Percentiles rank a stretch among this genome's conserved stretches.
Conservation (phyloP, 2,888 invertebrate species). For the Netelia virgata region DNA sequence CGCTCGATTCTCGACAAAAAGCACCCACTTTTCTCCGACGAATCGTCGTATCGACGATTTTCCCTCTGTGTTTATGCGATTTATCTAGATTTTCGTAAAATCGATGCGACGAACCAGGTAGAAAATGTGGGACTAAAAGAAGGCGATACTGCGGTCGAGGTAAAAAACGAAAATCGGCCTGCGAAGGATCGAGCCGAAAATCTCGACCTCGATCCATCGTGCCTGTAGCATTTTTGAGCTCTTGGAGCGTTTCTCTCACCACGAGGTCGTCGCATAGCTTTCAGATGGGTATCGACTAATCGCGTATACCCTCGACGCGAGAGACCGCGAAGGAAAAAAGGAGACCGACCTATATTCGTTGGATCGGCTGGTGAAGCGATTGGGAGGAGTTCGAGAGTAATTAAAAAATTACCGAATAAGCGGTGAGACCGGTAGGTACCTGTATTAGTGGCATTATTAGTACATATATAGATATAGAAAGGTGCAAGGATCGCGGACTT, state of each 20-base stretch:
- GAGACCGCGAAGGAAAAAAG: conserved; percentile 43
- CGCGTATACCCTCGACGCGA: conserved; percentile 62
- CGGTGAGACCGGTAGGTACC: conserved; percentile 12
- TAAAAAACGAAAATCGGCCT: conserved; percentile 39
- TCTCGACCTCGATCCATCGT: neutral
- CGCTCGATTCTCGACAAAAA: conserved; percentile 23
- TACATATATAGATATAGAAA: neutral
- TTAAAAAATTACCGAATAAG: conserved; percentile 69
- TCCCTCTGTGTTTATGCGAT: conserved; percentile 30
- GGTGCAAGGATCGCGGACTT: conserved; percentile 35
- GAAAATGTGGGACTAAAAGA: neutral
- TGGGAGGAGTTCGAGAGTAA: conserved; percentile 60
- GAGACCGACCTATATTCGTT: conserved; percentile 25
- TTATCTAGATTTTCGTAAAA: conserved; percentile 33
- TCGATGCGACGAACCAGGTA: conserved; percentile 13
- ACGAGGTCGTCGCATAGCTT: conserved; percentile 53
- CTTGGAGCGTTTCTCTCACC: conserved; percentile 58
- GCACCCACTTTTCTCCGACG: conserved; percentile 19
- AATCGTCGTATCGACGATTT: conserved; percentile 1
- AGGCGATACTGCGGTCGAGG: neutral
- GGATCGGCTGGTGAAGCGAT: conserved; percentile 34
- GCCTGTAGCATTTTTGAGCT: conserved; percentile 61
- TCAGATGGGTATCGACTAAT: conserved; percentile 71
- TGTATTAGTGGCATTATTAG: neutral
- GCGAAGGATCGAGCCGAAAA: conserved; percentile 40